Conservation (phyloP, 2,797 vertebrate species). For the Arrhamphus sclerolepis region DNA sequence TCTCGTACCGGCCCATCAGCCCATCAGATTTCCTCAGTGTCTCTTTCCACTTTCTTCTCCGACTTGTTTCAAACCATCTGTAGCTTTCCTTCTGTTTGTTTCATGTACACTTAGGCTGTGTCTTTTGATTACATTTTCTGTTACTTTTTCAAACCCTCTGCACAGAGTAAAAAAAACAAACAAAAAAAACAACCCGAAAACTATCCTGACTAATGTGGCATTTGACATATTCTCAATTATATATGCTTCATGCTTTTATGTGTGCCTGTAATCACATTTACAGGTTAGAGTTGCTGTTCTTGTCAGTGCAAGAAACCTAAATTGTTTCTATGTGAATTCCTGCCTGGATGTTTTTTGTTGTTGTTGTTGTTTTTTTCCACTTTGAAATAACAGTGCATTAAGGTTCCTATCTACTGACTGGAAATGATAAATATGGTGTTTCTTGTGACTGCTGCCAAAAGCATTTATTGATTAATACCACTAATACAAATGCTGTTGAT, state of each 20-base stretch:
- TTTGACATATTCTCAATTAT: slow-evolving; percentile 9
- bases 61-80: slow-evolving; percentile 43
- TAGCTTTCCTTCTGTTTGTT: slow-evolving; percentile 25
- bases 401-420: slow-evolving; percentile 18
- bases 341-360: neutral
- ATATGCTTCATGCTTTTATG: too few species aligned
- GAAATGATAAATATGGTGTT: slow-evolving; percentile 20
- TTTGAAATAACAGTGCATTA: slow-evolving; percentile 32
- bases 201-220: slow-evolving; percentile 18
- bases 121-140: slow-evolving; percentile 24
- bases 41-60: slow-evolving; percentile 36
- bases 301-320: slow-evolving; percentile 19
- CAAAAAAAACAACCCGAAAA: too few species aligned
- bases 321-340: slow-evolving; percentile 24
- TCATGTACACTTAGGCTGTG: slow-evolving; percentile 16
- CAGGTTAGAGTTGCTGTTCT: slow-evolving; percentile 20
- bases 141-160: neutral
- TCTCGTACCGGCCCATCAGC: slow-evolving; percentile 55
- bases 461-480: slow-evolving; percentile 11
- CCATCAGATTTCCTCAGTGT: slow-evolving; percentile 54
- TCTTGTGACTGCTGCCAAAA: neutral
- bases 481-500: slow-evolving; percentile 4
- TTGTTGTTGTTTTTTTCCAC: too few species aligned
- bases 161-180: slow-evolving; percentile 19
- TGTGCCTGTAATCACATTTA: neutral